Conservation (phyloP, 2,113 vertebrate genomes). For the Ia io region DNA sequence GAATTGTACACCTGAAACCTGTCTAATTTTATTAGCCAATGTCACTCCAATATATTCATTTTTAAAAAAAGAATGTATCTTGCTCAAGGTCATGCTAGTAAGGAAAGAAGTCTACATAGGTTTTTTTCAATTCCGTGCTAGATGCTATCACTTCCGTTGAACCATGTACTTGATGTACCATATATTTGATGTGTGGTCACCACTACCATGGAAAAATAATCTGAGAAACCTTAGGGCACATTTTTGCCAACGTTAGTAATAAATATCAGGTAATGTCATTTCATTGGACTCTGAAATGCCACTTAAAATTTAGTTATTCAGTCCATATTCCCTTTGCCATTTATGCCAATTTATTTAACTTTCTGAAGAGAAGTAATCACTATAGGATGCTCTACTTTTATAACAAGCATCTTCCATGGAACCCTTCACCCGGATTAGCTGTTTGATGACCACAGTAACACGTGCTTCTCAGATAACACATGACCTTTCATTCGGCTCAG, state of each 20-base stretch:
- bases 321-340: background rate
- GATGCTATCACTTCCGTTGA: background rate
- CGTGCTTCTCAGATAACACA: conserved; percentile 51
- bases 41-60: background rate
- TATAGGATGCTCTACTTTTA: background rate
- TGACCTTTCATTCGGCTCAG: conserved; percentile 28
- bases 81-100: background rate
- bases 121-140: background rate
- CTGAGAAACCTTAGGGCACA: background rate
- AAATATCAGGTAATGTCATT: background rate
- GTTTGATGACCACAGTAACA: background rate
- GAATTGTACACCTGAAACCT: background rate
- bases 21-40: background rate
- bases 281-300: background rate
- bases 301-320: background rate
- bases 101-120: background rate
- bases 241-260: background rate
- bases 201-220: background rate
- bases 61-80: background rate
- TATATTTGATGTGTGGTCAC: background rate
- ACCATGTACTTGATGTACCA: background rate
- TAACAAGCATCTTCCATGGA: background rate
- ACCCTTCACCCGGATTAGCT: background rate
- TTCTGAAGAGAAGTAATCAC: background rate
- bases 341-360: background rate